phyloP scores from a whole-genome alignment of 2,113 vertebrate genomes.

The Notothenia rossii region DNA sequence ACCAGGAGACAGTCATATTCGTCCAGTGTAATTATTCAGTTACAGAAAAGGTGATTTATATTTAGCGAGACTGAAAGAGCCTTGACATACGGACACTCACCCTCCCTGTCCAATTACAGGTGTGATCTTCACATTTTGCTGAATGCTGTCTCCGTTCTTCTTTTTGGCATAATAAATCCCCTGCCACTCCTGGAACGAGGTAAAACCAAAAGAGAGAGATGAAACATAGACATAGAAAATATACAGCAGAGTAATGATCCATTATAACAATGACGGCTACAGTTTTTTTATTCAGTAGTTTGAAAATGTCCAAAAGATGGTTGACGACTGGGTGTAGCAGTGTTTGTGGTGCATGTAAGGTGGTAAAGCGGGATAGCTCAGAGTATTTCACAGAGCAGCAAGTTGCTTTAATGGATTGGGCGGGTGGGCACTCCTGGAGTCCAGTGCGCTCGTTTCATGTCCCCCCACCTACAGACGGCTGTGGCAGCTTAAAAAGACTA shows the following conservation, averaged over 20 bases:
- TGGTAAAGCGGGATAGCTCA: background rate
- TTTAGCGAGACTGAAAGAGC: background rate
- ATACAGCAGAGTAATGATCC: background rate
- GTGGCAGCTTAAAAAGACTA: constrained; percentile 72
- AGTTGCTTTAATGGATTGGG: constrained; percentile 58
- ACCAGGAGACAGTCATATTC: background rate
- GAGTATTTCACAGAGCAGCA: constrained; percentile 49
- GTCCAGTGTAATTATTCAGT: background rate
- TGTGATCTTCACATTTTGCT: constrained; percentile 98
- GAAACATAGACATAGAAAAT: background rate
- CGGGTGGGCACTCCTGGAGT: constrained; percentile 41
- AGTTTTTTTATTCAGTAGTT: background rate
- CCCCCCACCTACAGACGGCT: constrained; percentile 45
- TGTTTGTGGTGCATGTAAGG: constrained; percentile 9
- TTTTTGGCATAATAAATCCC: constrained; percentile 95
- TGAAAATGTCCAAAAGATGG: constrained; percentile 2
- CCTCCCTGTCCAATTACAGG: constrained; percentile 98
- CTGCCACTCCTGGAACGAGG: constrained; percentile 92
- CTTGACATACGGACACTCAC: constrained; percentile 82
- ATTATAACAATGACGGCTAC: background rate
- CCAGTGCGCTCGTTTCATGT: constrained; percentile 74
- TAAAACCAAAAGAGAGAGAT: constrained; percentile 18
- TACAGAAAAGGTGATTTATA: constrained; percentile 3
- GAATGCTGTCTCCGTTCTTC: constrained; percentile 95
- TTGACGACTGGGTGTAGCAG: background rate